Conservation (phyloP, 2,113 vertebrate species). For the Takifugu flavidus region DNA sequence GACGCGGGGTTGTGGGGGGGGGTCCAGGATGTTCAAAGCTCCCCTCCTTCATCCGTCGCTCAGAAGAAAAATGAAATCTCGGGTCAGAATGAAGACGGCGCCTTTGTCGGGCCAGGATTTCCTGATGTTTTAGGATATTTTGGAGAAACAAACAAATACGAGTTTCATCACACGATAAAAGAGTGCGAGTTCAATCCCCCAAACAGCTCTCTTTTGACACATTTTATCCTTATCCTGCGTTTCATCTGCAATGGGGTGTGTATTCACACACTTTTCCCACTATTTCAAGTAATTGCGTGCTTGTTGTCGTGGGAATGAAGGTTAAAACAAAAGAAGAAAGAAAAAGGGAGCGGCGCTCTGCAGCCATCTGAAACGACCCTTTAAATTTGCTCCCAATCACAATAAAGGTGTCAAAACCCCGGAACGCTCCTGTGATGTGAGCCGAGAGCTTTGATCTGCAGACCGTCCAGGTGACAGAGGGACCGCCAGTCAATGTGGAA, state of each 20-base stretch:
- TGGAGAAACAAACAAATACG: constrained; percentile 11
- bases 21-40: constrained; percentile 62
- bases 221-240: constrained; percentile 35
- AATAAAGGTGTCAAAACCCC: too few species aligned
- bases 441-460: too few species aligned
- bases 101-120: neutral
- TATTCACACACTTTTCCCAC: constrained; percentile 36
- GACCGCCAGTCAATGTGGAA: too few species aligned
- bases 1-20: constrained; percentile 55
- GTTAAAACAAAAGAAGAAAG: constrained; percentile 16
- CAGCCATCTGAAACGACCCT: too few species aligned
- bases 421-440: too few species aligned
- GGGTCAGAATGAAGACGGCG: neutral
- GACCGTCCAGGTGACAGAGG: too few species aligned
- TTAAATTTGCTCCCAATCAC: too few species aligned
- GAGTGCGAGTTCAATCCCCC: constrained; percentile 32
- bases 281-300: constrained; percentile 53
- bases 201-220: neutral
- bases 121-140: neutral
- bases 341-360: too few species aligned
- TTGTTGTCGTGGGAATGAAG: constrained; percentile 7
- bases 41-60: constrained; percentile 50
- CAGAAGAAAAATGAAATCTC: constrained; percentile 17
- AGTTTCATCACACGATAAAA: constrained; percentile 12
- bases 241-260: constrained; percentile 14